These are phyloP conservation scores for Watsonalla binaria DNA, from an alignment of 2,888 invertebrate species.

Conservation along the genomic window DNA sequence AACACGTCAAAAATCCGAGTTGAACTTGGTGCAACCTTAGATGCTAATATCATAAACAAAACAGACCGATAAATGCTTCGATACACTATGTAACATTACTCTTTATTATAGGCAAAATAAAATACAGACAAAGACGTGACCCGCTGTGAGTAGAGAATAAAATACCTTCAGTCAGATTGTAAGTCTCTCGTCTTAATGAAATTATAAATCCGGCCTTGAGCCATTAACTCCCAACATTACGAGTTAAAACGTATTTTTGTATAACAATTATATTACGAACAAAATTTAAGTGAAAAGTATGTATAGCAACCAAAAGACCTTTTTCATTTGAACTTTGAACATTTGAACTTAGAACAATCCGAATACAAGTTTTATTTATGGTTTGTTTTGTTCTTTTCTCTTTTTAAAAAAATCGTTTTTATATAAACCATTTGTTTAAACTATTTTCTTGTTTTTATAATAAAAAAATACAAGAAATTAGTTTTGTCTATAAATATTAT, in stretches of 20 bases:
- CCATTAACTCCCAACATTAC: constrained; percentile 15
- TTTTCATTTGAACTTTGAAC: constrained; percentile 14
- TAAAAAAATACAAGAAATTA: constrained; percentile 11
- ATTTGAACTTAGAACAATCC: constrained; percentile 18
- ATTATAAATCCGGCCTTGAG: constrained; percentile 17
- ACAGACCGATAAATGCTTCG: too few relatives aligned
- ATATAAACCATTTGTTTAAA: too few relatives aligned
- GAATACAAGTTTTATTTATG: constrained; percentile 6
- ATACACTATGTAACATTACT: too few relatives aligned
- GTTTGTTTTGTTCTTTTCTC: constrained; percentile 5
- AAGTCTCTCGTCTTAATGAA: constrained; percentile 10
- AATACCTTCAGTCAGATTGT: neutral
- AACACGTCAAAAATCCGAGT: too few relatives aligned
- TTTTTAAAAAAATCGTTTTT: too few relatives aligned
- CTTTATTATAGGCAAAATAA: neutral
- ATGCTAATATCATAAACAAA: too few relatives aligned
- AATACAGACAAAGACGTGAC: neutral
- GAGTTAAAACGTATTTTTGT: constrained; percentile 7
- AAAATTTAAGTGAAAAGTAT: neutral
- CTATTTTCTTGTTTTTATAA: too few relatives aligned
- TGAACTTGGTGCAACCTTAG: too few relatives aligned
- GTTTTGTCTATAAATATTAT: constrained; percentile 1
- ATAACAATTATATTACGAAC: neutral
- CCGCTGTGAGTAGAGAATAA: neutral
- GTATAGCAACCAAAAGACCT: neutral